Evolutionary conservation across 2,888 invertebrate genomes (phyloP).

Genomic region (Gandaritis pyraliata): DNA sequence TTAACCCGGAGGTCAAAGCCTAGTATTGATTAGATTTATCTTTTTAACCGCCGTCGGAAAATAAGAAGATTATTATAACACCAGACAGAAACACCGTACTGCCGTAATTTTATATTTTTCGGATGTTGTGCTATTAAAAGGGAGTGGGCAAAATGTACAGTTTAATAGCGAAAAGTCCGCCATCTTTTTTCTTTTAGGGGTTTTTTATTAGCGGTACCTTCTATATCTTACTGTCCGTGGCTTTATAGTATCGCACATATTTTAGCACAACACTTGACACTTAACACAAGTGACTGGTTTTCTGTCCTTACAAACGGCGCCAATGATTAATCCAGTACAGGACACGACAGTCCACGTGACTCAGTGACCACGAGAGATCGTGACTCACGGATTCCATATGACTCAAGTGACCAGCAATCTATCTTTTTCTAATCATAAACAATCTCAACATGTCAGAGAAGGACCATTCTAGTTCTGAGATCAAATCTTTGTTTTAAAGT

Average conservation of each 20-base stretch:
- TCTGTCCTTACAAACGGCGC: conserved; percentile 48
- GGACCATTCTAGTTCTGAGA: conserved; percentile 32
- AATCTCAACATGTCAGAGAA: conserved; percentile 34
- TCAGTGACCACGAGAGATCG: conserved; percentile 65
- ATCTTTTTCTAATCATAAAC: conserved; percentile 46
- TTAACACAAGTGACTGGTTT: conserved; percentile 14
- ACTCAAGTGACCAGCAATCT: conserved; percentile 51
- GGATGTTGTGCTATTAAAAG: conserved; percentile 15
- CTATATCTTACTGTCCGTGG: background rate
- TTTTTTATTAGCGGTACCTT: background rate
- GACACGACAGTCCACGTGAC: conserved; percentile 63
- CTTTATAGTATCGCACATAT: background rate
- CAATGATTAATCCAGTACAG: conserved; percentile 55
- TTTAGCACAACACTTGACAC: background rate
- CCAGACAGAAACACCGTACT: conserved; percentile 26
- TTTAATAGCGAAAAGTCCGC: background rate
- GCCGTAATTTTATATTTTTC: conserved; percentile 19
- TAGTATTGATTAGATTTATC: conserved; percentile 44
- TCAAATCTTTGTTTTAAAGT: conserved; percentile 25
- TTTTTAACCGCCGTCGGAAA: conserved; percentile 39
- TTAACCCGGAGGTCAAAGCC: conserved; percentile 51
- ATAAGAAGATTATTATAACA: conserved; percentile 18
- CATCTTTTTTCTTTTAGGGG: background rate
- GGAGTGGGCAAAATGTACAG: conserved; percentile 1
- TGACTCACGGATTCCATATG: conserved; percentile 61